Evolutionary conservation across 1,140 invertebrate genomes (phyloP).

Genomic region (Pseudomyrmex concolor): DNA sequence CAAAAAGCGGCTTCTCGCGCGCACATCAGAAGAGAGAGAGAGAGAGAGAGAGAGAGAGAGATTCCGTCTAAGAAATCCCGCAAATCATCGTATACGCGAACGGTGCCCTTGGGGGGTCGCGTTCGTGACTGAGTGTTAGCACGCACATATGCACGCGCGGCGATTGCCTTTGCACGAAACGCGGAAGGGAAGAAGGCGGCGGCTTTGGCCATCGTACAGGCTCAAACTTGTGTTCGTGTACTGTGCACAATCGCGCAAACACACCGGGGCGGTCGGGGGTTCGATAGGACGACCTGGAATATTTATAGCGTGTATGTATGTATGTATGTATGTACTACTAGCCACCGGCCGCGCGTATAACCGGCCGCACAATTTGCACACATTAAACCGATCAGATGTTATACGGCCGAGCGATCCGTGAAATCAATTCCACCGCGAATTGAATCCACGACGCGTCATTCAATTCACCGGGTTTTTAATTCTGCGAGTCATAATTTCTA

Average conservation of each 20-base stretch:
- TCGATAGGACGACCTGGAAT: slow-evolving; percentile 49
- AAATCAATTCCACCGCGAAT: slow-evolving; percentile 34
- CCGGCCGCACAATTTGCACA: slow-evolving; percentile 50
- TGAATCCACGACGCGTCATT: slow-evolving; percentile 35
- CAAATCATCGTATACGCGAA: slow-evolving; percentile 31
- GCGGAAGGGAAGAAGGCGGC: slow-evolving; percentile 2
- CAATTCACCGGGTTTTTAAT: neutral
- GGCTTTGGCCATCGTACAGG: neutral
- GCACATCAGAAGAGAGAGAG: neutral
- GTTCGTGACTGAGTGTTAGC: slow-evolving; percentile 32
- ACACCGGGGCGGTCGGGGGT: slow-evolving; percentile 19
- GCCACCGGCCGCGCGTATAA: slow-evolving; percentile 9
- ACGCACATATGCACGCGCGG: slow-evolving; percentile 15
- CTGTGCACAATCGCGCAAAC: slow-evolving; percentile 40
- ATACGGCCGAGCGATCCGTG: slow-evolving; percentile 22
- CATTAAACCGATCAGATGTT: slow-evolving; percentile 42
- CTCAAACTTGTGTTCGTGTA: slow-evolving; percentile 14
- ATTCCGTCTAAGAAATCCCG: neutral
- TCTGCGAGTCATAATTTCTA: neutral
- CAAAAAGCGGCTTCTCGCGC: too few relatives aligned
- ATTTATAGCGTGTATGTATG: slow-evolving; percentile 52
- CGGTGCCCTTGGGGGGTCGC: slow-evolving; percentile 37
- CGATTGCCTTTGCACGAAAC: slow-evolving; percentile 42
- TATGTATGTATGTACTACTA: neutral
- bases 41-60: neutral